A percentile compares a stretch with the other conserved stretches of the same genome.
Conservation (phyloP, 2,797 vertebrate species). For the Cryptoprocta ferox region DNA sequence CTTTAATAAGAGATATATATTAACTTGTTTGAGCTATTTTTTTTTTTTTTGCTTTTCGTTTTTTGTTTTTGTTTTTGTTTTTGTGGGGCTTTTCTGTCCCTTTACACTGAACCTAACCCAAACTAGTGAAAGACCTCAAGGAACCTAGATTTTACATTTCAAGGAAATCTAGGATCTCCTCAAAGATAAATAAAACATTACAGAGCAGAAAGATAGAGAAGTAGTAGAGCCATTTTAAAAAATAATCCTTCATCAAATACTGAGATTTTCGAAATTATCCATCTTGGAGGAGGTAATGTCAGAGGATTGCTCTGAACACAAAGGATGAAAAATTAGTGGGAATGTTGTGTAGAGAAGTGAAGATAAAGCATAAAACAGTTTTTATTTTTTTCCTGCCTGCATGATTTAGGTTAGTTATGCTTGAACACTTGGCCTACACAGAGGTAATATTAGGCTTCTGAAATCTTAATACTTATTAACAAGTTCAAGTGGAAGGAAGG, state of each 20-base stretch:
- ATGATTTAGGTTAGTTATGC: neutral
- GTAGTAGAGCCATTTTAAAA: neutral
- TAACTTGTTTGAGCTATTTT: neutral
- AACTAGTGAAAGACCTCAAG: neutral
- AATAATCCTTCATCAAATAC: neutral
- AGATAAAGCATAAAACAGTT: neutral
- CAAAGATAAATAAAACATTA: neutral
- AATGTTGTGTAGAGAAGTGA: neutral
- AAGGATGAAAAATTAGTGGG: neutral
- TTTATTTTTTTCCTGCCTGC: neutral
- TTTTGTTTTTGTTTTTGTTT: neutral
- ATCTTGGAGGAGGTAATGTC: neutral
- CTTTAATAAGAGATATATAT: neutral
- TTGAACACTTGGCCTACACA: neutral
- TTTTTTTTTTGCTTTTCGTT: neutral
- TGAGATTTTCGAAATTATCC: neutral
- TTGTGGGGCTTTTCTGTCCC: neutral
- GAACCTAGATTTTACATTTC: neutral
- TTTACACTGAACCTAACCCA: neutral
- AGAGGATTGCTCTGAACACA: neutral
- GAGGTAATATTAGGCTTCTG: neutral
- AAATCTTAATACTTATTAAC: neutral
- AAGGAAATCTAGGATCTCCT: neutral
- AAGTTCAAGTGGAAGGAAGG: accelerated
- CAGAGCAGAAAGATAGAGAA: neutral